phyloP scores from a whole-genome alignment of 1,140 invertebrate species.

The Teleopsis dalmanni region DNA sequence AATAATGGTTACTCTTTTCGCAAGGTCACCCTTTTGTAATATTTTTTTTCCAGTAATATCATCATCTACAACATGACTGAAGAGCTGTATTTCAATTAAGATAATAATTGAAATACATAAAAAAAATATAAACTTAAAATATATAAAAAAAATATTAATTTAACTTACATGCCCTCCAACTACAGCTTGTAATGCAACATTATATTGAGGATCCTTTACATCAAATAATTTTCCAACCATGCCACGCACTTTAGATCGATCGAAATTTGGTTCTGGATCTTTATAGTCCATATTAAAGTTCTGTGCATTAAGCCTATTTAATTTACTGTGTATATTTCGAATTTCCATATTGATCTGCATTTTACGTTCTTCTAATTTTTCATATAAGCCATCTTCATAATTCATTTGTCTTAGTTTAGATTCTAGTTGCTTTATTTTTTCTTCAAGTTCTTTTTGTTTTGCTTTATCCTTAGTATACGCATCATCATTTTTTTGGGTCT shows the following conservation, averaged over 20 bases:
- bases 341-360: slow-evolving; percentile 50
- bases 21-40: slow-evolving; percentile 72
- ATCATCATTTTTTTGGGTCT: slow-evolving; percentile 62
- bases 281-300: slow-evolving; percentile 65
- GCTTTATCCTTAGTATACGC: slow-evolving; percentile 66
- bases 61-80: slow-evolving; percentile 85
- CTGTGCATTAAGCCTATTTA: slow-evolving; percentile 39
- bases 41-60: slow-evolving; percentile 79
- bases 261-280: slow-evolving; percentile 72
- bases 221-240: slow-evolving; percentile 70
- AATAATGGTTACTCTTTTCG: slow-evolving; percentile 73
- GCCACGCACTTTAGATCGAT: slow-evolving; percentile 68
- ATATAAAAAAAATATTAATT: slow-evolving; percentile 6
- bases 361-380: slow-evolving; percentile 51
- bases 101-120: not conserved
- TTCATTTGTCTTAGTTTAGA: slow-evolving; percentile 47
- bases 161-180: slow-evolving; percentile 73
- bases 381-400: slow-evolving; percentile 60
- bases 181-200: slow-evolving; percentile 75
- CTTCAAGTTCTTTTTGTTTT: slow-evolving; percentile 54
- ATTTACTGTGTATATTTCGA: slow-evolving; percentile 20
- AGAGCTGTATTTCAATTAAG: slow-evolving; percentile 61
- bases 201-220: slow-evolving; percentile 62
- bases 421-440: slow-evolving; percentile 48
- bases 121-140: not conserved